Base-by-base conservation (phyloP, 1,140 invertebrate genomes). In the Yoshiicerus persimilis region DNA sequence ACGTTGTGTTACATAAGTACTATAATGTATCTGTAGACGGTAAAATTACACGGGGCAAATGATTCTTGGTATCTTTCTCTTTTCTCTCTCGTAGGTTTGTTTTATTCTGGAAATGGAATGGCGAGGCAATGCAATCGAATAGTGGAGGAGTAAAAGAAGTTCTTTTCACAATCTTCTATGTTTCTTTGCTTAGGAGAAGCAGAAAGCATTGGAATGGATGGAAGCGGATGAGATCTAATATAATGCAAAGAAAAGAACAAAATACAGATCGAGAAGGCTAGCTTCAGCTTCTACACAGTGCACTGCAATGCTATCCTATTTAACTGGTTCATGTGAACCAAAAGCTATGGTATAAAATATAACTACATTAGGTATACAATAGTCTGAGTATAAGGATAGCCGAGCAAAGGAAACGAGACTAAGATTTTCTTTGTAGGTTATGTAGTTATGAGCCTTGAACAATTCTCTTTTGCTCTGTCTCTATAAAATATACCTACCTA, bases 361-460 rank as follows among this genome's bases (percentile, higher is more conserved):
- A 20, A n/a, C 47, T 56, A 47, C 41, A 47, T 16, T 16, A 20
- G 13, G n/a, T 11, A 56, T 16, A 5, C 13, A 10, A n/a, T n/a
- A n/a, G 1, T 41, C 2, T 41, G 16, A 13, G 16, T 56, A n/a
- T 16, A 56, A 56, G 13, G 16, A 16, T n/a, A 56, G 5, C 16
- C 16, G n/a, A 56, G 47, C 16, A 56, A 56, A 56, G 13, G 13
- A 56, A n/a, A 30, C 27, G 23, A 70, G 66, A 27, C 13, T 16
- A 80, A 34, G 75, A 80, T 80, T 80, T 80, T 80, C 75, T 80
- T 80, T 80, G 75, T 80, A 80, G 32, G 75, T 36, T 36, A 56
- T 56, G 64, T 70, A 25, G 75, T 80, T 80, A 80, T 80, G 75
- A 80, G 75, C 32, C 75, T 80, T 80, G 75, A 80, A 80, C 75